Evolutionary conservation across 2,113 vertebrate species (phyloP).

Genomic region (Butorides virescens): DNA sequence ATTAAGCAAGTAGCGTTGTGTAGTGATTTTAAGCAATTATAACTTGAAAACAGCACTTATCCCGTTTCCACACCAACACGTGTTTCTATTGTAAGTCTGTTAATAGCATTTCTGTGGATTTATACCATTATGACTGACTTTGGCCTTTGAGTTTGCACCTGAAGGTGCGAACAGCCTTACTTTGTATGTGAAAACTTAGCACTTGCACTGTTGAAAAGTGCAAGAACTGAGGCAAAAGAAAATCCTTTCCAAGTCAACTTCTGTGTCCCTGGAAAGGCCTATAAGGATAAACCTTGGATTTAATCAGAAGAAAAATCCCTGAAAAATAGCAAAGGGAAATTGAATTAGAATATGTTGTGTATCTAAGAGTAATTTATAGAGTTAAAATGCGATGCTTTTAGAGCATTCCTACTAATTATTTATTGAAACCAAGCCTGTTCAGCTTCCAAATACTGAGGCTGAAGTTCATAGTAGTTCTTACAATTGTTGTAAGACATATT

Average conservation of each 20-base stretch:
- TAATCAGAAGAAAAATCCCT: neutral
- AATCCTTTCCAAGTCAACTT: neutral
- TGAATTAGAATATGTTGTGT: neutral
- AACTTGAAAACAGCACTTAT: neutral
- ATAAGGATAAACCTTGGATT: neutral
- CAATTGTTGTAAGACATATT: neutral
- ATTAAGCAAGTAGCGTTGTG: neutral
- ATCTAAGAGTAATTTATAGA: neutral
- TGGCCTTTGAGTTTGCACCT: neutral
- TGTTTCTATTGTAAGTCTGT: neutral
- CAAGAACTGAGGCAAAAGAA: neutral
- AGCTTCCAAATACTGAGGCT: neutral
- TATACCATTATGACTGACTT: neutral
- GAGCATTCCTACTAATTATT: neutral
- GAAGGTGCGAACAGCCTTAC: neutral
- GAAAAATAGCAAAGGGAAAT: neutral
- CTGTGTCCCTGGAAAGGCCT: neutral
- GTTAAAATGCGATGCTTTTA: neutral
- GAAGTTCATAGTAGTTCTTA: neutral
- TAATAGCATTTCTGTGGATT: neutral
- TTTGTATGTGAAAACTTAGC: neutral
- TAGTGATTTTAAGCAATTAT: neutral
- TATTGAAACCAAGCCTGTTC: neutral
- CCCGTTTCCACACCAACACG: neutral
- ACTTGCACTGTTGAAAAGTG: neutral